Conservation (phyloP, 2,888 invertebrate species). For the Drosophila pegasa region DNA sequence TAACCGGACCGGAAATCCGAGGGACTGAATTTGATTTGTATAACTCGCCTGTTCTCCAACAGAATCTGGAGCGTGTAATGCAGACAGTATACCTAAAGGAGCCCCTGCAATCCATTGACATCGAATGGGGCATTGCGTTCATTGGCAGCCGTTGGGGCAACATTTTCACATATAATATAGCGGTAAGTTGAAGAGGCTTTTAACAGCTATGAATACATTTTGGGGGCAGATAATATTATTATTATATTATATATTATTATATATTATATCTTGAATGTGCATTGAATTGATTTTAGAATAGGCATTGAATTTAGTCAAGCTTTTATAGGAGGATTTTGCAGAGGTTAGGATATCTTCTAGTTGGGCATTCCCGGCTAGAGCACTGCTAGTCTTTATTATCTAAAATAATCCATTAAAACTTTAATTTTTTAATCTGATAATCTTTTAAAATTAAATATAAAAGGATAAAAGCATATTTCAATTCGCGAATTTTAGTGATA, state of each 20-base stretch:
- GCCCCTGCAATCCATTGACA: constrained; percentile 91
- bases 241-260: too few species aligned
- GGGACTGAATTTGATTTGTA: background rate
- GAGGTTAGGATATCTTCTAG: background rate
- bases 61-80: constrained; percentile 82
- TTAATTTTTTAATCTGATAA: too few species aligned
- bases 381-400: background rate
- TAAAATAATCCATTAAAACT: too few species aligned
- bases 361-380: background rate
- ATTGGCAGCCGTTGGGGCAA: constrained; percentile 90
- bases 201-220: too few species aligned
- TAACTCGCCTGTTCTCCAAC: background rate
- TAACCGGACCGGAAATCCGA: background rate
- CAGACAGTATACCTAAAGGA: constrained; percentile 82
- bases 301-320: too few species aligned
- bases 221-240: too few species aligned
- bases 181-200: constrained; percentile 85
- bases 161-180: constrained; percentile 89
- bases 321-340: too few species aligned
- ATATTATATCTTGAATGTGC: too few species aligned
- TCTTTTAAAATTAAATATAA: too few species aligned
- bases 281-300: too few species aligned
- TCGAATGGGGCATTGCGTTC: constrained; percentile 90
- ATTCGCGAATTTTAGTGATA: too few species aligned
- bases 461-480: too few species aligned